Evolutionary conservation across 2,797 vertebrate genomes (phyloP), one percentile per base, ranked within the genome.

Genomic region (Protonibea diacanthus): DNA sequence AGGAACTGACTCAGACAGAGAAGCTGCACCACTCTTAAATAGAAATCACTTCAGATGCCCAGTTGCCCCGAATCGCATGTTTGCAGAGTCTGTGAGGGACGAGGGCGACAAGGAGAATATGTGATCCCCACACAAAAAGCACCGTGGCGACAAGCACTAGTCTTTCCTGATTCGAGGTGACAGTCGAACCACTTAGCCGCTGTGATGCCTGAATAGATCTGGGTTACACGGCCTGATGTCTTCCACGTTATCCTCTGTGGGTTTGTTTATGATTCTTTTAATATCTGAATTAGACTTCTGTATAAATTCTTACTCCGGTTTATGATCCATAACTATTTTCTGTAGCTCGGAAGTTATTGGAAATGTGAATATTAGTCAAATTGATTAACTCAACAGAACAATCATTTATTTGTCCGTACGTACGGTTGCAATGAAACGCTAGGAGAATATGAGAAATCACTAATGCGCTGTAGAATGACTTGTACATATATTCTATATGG

Each of bases 181-280:
- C 89, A 88, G 88, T 69, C 47, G 67, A 40, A 69, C 82, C 90
- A 91, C 89, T 93, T 89, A 88, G 83, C 69, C 67, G 12, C 69
- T 2, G 69, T n/a, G 67, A 84, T 65, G 80, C 80, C 76, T 45
- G 49, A 73, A 74, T 47, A 57, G 64, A 89, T 93, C 78, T 86
- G 71, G 71, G 76, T 78, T 75, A 69, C 67, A 61, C 25, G 1
- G 66, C 53, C 38, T 71, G 67, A 76, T 69, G 83, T 74, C 80
- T 63, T 29, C 81, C 76, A 74, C 82, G 79, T 76, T 40, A 63
- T 75, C 68, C 62, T 80, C 71, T 1, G 15, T 38, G 69, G 74
- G 27, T 45, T 74, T n/a, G 1, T 71, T 86, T 72, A 71, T 80
- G 59, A 48, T 69, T 78, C 64, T 80, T 86, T 88, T 51, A 80